Conservation (phyloP, 2,888 invertebrate genomes). For the Trachelus tabidus region DNA sequence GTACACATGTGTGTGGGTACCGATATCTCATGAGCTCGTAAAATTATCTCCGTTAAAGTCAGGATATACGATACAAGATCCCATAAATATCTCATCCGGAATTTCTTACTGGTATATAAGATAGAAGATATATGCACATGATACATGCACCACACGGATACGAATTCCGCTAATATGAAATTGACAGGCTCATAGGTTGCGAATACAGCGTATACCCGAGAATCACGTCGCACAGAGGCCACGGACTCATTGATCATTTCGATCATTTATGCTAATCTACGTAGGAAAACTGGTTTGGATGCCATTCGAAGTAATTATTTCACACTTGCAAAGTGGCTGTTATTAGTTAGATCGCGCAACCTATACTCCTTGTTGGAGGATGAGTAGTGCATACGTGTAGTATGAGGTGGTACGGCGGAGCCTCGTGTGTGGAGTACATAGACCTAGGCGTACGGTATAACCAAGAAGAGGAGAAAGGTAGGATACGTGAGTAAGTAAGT, state of each 20-base stretch:
- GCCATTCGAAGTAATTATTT: conserved; percentile 60
- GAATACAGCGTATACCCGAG: conserved; percentile 20
- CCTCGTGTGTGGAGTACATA: not conserved
- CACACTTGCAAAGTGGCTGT: conserved; percentile 59
- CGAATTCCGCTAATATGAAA: too few relatives aligned
- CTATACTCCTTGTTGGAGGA: conserved; percentile 12
- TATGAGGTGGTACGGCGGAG: not conserved
- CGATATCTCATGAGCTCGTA: too few relatives aligned
- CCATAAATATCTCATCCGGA: too few relatives aligned
- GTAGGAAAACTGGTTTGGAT: conserved; percentile 55
- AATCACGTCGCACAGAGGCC: conserved; percentile 39
- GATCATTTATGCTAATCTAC: conserved; percentile 60
- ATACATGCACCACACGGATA: too few relatives aligned
- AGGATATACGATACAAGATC: too few relatives aligned
- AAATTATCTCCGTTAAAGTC: too few relatives aligned
- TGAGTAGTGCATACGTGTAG: not conserved
- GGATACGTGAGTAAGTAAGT: not conserved
- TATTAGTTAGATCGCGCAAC: conserved; percentile 48
- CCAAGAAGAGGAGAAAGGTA: conserved; percentile 9
- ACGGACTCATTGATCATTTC: conserved; percentile 58
- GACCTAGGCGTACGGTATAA: conserved; percentile 4
- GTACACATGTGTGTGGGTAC: too few relatives aligned
- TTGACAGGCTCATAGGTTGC: not conserved
- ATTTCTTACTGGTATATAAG: too few relatives aligned
- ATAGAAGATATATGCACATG: too few relatives aligned